Evolutionary conservation across 2,113 vertebrate species (phyloP).

Genomic region (Saccopteryx bilineata): DNA sequence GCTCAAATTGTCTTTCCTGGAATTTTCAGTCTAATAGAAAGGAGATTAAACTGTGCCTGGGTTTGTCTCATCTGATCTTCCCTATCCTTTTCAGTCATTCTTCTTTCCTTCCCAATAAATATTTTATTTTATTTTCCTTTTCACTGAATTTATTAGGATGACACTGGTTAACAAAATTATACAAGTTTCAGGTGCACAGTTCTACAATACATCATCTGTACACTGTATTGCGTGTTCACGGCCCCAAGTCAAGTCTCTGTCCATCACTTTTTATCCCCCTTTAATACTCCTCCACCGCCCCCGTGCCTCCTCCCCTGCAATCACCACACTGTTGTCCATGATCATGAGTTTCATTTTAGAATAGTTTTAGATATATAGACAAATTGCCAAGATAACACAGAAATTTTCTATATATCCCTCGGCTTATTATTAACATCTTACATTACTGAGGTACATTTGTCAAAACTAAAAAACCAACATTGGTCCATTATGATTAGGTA

Average conservation of each 20-base stretch:
- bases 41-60: neutral
- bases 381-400: neutral
- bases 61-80: neutral
- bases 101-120: neutral
- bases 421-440: neutral
- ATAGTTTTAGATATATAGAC: slow-evolving; percentile 20
- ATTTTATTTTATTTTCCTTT: neutral
- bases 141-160: too few species aligned
- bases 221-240: too few species aligned
- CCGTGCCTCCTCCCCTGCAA: too few species aligned
- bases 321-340: too few species aligned
- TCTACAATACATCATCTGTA: too few species aligned
- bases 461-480: neutral
- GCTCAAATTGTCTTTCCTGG: neutral
- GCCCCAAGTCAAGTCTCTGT: too few species aligned
- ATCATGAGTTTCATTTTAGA: neutral
- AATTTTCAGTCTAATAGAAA: neutral
- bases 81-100: neutral
- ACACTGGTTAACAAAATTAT: too few species aligned
- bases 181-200: too few species aligned
- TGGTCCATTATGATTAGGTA: neutral
- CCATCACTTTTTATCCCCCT: too few species aligned
- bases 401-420: neutral
- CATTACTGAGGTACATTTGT: neutral
- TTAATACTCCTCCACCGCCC: too few species aligned